Conservation (phyloP, 2,113 vertebrate species). For the Pituophis catenifer region DNA sequence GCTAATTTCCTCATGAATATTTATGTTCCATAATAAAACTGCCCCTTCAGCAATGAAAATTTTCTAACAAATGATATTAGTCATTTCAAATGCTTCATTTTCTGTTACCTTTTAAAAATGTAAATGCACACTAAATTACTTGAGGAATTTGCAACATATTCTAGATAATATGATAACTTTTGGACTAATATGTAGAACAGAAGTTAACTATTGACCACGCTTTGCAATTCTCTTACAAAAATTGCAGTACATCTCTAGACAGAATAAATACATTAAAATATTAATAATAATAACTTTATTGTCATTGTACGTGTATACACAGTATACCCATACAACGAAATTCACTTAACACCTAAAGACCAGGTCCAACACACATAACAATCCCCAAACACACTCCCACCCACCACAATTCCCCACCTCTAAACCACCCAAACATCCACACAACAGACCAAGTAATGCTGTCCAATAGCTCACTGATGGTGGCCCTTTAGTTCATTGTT, state of each 20-base stretch:
- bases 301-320: no score
- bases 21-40: neutral
- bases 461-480: no score
- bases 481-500: no score
- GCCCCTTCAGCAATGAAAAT: neutral
- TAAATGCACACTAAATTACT: neutral
- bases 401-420: no score
- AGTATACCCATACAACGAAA: no score
- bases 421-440: no score
- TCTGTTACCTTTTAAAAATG: neutral
- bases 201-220: neutral
- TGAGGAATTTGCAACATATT: neutral
- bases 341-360: no score
- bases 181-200: neutral
- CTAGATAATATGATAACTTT: neutral
- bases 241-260: neutral
- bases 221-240: neutral
- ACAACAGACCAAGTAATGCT: no score
- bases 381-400: no score
- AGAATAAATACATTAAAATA: neutral
- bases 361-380: no score
- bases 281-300: no score
- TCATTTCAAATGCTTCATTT: neutral
- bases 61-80: neutral
- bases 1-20: neutral